Evolutionary conservation across 2,797 vertebrate species (phyloP), one percentile per base, ranked within the genome.

Genomic region (Fistularia commersonii): DNA sequence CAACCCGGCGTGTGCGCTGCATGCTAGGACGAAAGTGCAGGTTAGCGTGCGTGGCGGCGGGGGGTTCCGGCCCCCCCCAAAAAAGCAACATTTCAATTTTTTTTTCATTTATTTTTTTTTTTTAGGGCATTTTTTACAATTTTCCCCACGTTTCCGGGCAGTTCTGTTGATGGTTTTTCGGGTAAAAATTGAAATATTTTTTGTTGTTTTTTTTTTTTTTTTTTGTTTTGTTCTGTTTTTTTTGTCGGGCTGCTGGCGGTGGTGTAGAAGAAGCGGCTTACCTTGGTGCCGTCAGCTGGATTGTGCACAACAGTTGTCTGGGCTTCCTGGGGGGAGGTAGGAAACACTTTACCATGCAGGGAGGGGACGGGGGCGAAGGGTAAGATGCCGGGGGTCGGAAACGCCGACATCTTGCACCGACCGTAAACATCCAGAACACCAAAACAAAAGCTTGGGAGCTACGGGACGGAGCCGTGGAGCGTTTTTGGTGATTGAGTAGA

Each of bases 281-380:
- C 97, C 95, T 99, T 98, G 89, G 93, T 93, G 83, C 95, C 95
- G 69, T 97, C 94, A 82, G 93, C 92, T 90, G 96, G 94, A 80
- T 98, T 98, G 92, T 98, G 95, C 66, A 99, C 94, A 88, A 99
- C 96, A 61, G 97, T 98, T 82, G 94, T 96, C 92, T 99, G 97
- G 85, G 96, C 93, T 88, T 99, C 96, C 96, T 98, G 83, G 73
- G 67, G 80, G 86, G 89, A 87, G 88, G 90, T 56, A 91, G 79
- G 90, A 93, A 82, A 92, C 87, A 90, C 86, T 91, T 90, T 90
- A 91, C 76, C 88, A 89, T 89, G 90, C 90, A 72, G 82, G 88
- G 79, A 78, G 58, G 63, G 36, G 52, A 67, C 43, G 54, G 49
- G 32, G 7, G 14, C 9, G 46, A 35, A 36, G 46, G 61, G 51